Conservation (phyloP, 2,888 invertebrate species). For the Pollenia amentaria region DNA sequence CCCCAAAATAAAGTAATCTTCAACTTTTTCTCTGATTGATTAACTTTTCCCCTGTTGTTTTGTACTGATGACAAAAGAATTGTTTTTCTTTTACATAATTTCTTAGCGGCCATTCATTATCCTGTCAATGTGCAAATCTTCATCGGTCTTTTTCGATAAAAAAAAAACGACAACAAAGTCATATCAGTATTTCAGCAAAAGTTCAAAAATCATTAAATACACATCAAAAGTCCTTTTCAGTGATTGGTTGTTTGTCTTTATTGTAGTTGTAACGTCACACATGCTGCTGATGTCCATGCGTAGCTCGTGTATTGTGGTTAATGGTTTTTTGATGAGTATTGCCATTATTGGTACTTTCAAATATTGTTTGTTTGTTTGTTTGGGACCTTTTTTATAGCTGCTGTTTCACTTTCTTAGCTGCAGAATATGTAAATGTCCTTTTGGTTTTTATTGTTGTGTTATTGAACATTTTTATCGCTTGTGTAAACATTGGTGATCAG, state of each 20-base stretch:
- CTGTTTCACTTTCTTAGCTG: constrained; percentile 23
- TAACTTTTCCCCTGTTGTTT: constrained; percentile 36
- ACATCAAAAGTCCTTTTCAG: constrained; percentile 64
- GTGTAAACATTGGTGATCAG: constrained; percentile 81
- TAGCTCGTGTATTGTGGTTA: constrained; percentile 76
- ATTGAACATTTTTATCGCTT: constrained; percentile 79
- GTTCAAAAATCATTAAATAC: constrained; percentile 71
- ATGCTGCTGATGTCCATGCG: constrained; percentile 55
- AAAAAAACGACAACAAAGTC: constrained; percentile 45
- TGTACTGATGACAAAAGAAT: constrained; percentile 64
- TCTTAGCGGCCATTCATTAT: constrained; percentile 69
- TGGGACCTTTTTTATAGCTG: constrained; percentile 28
- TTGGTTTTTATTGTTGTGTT: constrained; percentile 54
- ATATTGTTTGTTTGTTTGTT: constrained; percentile 31
- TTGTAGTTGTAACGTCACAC: constrained; percentile 72
- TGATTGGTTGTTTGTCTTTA: constrained; percentile 74
- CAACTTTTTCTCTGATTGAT: constrained; percentile 63
- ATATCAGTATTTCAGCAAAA: constrained; percentile 68
- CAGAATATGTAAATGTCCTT: constrained; percentile 64
- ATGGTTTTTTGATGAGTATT: constrained; percentile 82
- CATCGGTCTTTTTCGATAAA: constrained; percentile 18
- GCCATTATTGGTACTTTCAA: constrained; percentile 74
- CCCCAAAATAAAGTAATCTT: neutral
- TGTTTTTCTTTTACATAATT: constrained; percentile 38
- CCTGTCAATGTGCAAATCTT: constrained; percentile 61